Evolutionary conservation across 1,140 invertebrate genomes (phyloP), one percentile per base, ranked within the genome.

Genomic region (Battus philenor): DNA sequence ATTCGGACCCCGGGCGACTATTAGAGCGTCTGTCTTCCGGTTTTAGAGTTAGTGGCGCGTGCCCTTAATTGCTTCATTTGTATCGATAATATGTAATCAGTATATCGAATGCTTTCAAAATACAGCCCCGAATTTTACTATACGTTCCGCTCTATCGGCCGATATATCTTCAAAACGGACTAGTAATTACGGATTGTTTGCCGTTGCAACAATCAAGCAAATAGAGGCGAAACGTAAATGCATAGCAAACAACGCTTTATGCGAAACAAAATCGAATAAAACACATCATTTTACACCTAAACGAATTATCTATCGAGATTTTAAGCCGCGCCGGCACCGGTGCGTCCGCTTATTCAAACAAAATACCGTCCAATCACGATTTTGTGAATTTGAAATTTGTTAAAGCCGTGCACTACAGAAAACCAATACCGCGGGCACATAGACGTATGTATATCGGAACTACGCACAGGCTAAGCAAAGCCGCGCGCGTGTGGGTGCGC

Each of bases 311-410:
- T 67, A 68, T 60, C 63, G 52, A 68, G 68, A 80, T 74, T 75
- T 80, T 72, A 75, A 71, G 55, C 70, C 56, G 51, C 36, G 54
- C 59, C 46, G 52, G 54, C 55, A 55, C 59, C 53, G 52, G 58
- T 76, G 68, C 68, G 71, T 75, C 49, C 65, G 70, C 62, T 74
- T 80, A 71, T 74, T 65, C 77, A 81, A 83, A 84, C 79, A 81
- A 78, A 84, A 84, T 76, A 71, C 73, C 64, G 62, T 76, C 79
- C 80, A 84, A 84, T 84, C 77, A 80, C 74, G 74, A 84, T 81
- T 84, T 84, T 81, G 77, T 84, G 80, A 84, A 81, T 81, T 81
- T 81, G 72, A 81, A 84, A 81, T 84, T 84, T 79, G 79, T 80
- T 83, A 74, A 84, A 84, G 68, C 74, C 66, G 68, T 70, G 63